Evolutionary conservation across 92 coral and sea anemone species (phyloP).

Genomic region (Isaurus tuberculatus): DNA sequence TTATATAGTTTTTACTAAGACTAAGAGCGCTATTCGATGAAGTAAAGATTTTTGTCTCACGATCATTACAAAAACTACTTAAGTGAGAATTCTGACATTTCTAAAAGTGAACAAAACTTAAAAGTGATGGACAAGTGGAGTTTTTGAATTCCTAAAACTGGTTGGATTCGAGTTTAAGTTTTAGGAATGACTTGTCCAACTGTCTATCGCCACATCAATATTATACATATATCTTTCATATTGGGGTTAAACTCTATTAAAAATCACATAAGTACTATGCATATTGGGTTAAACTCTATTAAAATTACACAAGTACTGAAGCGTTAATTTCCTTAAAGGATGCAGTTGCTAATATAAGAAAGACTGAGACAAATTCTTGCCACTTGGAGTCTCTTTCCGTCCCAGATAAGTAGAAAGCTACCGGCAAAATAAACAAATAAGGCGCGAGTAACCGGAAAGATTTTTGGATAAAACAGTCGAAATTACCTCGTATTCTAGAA

Average conservation of each 20-base stretch:
- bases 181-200: neutral
- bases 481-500: neutral
- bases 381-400: constrained; percentile 6
- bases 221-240: too few species aligned
- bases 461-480: neutral
- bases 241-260: neutral
- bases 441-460: constrained; percentile 25
- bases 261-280: neutral
- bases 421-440: constrained; percentile 29
- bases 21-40: neutral
- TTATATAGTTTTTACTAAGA: neutral
- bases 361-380: neutral
- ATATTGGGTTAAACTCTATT: neutral
- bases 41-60: neutral
- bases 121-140: neutral
- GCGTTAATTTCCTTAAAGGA: neutral
- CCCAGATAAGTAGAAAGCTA: neutral
- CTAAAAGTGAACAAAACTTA: neutral
- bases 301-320: neutral
- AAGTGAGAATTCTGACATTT: neutral
- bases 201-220: neutral
- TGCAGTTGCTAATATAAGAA: neutral
- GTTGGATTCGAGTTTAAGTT: neutral
- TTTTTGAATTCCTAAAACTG: neutral
- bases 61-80: neutral